Base-by-base conservation (phyloP, 2,888 invertebrate genomes). In the Andrena bicolor region DNA sequence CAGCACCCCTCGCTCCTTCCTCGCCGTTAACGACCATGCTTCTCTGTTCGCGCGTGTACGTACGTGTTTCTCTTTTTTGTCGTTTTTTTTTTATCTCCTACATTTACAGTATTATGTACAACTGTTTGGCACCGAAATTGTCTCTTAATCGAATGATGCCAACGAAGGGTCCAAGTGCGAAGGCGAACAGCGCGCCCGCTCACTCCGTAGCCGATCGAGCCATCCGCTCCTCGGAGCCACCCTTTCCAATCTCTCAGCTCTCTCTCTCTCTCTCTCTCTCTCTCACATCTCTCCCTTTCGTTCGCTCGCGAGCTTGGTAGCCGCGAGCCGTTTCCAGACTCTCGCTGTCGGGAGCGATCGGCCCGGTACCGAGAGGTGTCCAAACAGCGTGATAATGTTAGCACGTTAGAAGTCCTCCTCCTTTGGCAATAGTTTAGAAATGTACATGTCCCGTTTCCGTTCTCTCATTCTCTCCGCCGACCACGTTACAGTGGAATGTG, bases 31-130 rank as follows among this genome's bases (percentile, higher is more conserved):
- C 41, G 41, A 41, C 16, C 28, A 13, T 58, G 53, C 6, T 66
- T 41, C 35, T 26, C 10, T 41, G 32, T 53, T 53, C 79, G 60
- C 20, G 41, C 49, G n/a, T 66, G 81, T 80, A 80, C 41, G 41
- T 41, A 16, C 41, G 78, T 70, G 64, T 65, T 48, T 71, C 48
- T 88, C 89, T 35, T 68, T 41, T n/a, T 41, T 13, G 61, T 4
- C 35, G 68, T 28, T 32, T 80, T 75, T 0, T 26, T 32, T 77
- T 88, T 89, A 88, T 89, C 77, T 85, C 85, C 90, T 91, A 93
- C 88, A 89, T 91, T 92, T 91, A 91, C 90, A 91, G 90, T 93
- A 92, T 90, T 93, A 93, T 93, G 82, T 93, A 93, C 93, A 93
- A 91, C 91, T 92, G 83, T 92, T 93, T 93, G 93, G 94, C 94